Evolutionary conservation across 2,888 invertebrate genomes (phyloP).

Genomic region (Luperina nickerlii): DNA sequence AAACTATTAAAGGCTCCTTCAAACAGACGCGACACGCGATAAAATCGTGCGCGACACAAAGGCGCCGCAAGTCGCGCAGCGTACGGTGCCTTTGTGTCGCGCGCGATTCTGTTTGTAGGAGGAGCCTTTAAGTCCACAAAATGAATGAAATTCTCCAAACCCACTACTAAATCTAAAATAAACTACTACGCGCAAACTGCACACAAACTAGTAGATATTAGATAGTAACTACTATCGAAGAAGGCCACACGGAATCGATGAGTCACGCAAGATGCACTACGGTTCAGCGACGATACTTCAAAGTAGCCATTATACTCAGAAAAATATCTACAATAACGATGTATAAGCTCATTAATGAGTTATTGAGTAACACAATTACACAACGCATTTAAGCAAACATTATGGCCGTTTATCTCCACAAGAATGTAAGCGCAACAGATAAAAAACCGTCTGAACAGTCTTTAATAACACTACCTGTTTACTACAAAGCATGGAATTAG

Average conservation of each 20-base stretch:
- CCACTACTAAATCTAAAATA: slow-evolving; percentile 19
- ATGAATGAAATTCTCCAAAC: slow-evolving; percentile 48
- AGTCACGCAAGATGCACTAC: slow-evolving; percentile 50
- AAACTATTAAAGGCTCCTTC: not conserved
- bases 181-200: slow-evolving; percentile 13
- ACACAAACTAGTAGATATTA: slow-evolving; percentile 47
- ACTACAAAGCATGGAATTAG: slow-evolving; percentile 29
- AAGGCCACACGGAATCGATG: slow-evolving; percentile 62
- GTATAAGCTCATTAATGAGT: slow-evolving; percentile 38
- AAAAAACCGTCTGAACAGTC: slow-evolving; percentile 56
- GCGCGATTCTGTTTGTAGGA: too few relatives aligned
- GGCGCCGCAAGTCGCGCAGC: too few relatives aligned
- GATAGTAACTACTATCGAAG: slow-evolving; percentile 45
- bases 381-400: slow-evolving; percentile 43
- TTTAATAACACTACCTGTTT: slow-evolving; percentile 63
- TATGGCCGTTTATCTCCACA: slow-evolving; percentile 58
- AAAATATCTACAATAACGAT: slow-evolving; percentile 45
- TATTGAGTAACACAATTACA: slow-evolving; percentile 46
- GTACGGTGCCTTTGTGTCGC: too few relatives aligned
- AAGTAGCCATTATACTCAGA: slow-evolving; percentile 55
- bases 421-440: slow-evolving; percentile 64
- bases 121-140: not conserved
- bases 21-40: too few relatives aligned
- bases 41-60: too few relatives aligned
- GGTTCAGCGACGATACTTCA: slow-evolving; percentile 41